Conservation (phyloP, 1,140 invertebrate genomes). For the Aphelenchoides besseyi region DNA sequence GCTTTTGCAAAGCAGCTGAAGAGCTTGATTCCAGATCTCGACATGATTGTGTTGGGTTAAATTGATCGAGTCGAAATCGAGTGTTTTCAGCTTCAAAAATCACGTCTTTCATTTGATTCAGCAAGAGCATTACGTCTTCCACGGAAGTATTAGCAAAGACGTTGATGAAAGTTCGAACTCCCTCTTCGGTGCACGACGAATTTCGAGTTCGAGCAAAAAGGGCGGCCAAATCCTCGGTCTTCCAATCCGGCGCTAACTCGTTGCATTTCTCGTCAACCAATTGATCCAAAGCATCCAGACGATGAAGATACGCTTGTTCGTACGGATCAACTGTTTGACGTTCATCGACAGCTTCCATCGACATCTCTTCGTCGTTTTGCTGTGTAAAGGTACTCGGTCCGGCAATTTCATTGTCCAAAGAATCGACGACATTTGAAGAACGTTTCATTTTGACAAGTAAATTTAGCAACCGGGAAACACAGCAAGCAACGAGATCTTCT, state of each 20-base stretch:
- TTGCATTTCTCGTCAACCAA: not conserved
- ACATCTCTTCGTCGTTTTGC: not conserved
- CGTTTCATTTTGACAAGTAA: no score
- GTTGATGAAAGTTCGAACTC: not conserved
- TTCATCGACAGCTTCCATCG: not conserved
- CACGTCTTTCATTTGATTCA: not conserved
- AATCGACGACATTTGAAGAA: no score
- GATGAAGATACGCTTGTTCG: not conserved
- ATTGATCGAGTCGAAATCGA: not conserved
- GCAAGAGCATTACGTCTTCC: not conserved
- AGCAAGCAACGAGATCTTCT: no score
- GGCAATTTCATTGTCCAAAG: no score
- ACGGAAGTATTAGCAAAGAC: not conserved
- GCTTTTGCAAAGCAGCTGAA: not conserved
- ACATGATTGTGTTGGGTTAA: not conserved
- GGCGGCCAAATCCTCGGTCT: conserved; percentile 6
- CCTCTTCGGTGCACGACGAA: not conserved
- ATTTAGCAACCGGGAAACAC: no score
- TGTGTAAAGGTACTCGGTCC: not conserved
- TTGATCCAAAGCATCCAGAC: not conserved
- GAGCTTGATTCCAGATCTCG: not conserved
- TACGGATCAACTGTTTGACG: not conserved
- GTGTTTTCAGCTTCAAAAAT: not conserved
- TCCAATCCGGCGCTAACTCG: not conserved
- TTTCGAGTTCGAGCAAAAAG: not conserved